These are phyloP conservation scores for Staurois parvus DNA, from an alignment of 2,797 vertebrate species.

Conservation along the genomic window DNA sequence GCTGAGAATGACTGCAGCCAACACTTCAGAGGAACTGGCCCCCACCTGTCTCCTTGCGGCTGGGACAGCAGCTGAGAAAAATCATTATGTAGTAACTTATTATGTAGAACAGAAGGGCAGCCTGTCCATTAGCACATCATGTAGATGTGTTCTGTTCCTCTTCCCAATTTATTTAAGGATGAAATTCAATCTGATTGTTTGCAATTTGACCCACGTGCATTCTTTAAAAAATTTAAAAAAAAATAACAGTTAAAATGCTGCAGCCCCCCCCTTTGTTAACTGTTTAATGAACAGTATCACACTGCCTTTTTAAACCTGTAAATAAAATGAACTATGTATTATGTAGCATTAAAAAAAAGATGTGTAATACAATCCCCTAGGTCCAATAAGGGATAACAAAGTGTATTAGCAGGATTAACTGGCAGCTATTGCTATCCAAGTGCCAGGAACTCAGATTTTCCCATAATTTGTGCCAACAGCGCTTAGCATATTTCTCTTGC, in stretches of 20 bases:
- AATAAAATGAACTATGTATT: neutral
- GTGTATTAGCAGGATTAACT: neutral
- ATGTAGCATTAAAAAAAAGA: no score
- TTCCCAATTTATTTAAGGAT: slow-evolving; percentile 58
- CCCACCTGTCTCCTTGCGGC: slow-evolving; percentile 50
- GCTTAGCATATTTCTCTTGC: no score
- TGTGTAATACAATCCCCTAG: neutral
- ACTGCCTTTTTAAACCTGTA: neutral
- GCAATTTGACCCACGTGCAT: neutral
- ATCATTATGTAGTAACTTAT: slow-evolving; percentile 55
- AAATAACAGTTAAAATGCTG: slow-evolving; percentile 30
- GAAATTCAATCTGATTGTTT: slow-evolving; percentile 48
- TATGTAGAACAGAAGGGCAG: slow-evolving; percentile 51
- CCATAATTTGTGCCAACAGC: neutral
- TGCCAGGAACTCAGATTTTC: neutral
- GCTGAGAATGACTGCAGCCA: slow-evolving; percentile 21
- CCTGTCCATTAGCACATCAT: slow-evolving; percentile 54
- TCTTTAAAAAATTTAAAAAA: slow-evolving; percentile 15
- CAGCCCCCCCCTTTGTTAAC: neutral
- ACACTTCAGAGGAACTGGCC: slow-evolving; percentile 18
- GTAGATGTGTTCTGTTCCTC: neutral
- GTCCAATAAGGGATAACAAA: neutral
- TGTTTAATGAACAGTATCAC: slow-evolving; percentile 20
- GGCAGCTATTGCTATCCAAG: neutral
- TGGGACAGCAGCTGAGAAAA: slow-evolving; percentile 48